A percentile compares a stretch with the other conserved stretches of the same genome.
Evolutionary conservation across 2,888 invertebrate genomes (phyloP).

Genomic region (Saturnia pavonia): DNA sequence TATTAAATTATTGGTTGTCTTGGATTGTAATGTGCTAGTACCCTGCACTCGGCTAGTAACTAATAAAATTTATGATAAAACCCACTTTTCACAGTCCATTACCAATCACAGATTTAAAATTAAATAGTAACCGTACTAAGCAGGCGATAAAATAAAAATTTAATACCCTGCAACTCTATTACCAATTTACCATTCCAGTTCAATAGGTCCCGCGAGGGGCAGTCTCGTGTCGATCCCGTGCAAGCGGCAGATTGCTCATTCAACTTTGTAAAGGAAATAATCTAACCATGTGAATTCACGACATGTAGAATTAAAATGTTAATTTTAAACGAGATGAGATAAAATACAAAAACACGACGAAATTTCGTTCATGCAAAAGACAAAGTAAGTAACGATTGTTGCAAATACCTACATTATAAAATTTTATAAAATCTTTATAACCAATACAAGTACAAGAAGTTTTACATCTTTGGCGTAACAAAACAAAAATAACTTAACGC

Average conservation of each 20-base stretch:
- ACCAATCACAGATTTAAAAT: background rate
- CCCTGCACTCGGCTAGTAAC: no score
- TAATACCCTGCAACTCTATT: conserved; percentile 43
- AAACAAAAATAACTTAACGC: no score
- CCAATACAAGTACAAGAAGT: no score
- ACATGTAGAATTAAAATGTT: conserved; percentile 13
- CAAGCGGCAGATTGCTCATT: conserved; percentile 21
- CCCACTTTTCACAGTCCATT: no score
- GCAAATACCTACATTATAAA: background rate
- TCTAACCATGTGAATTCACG: conserved; percentile 18
- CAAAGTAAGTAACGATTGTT: conserved; percentile 10
- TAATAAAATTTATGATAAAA: no score
- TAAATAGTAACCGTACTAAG: conserved; percentile 30
- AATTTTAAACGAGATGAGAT: conserved; percentile 9
- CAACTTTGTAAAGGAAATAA: conserved; percentile 21
- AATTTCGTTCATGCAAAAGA: conserved; percentile 7
- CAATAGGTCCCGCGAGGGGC: conserved; percentile 44
- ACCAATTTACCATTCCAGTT: conserved; percentile 43
- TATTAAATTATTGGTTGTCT: no score
- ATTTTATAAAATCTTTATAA: no score
- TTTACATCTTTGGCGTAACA: no score
- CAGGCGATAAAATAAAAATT: conserved; percentile 52
- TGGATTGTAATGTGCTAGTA: no score
- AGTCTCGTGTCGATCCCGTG: conserved; percentile 16
- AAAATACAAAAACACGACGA: conserved; percentile 10